A percentile compares a stretch with the other conserved stretches of the same genome.
phyloP scores from a whole-genome alignment of 2,113 vertebrate genomes.

The Heterotis niloticus region DNA sequence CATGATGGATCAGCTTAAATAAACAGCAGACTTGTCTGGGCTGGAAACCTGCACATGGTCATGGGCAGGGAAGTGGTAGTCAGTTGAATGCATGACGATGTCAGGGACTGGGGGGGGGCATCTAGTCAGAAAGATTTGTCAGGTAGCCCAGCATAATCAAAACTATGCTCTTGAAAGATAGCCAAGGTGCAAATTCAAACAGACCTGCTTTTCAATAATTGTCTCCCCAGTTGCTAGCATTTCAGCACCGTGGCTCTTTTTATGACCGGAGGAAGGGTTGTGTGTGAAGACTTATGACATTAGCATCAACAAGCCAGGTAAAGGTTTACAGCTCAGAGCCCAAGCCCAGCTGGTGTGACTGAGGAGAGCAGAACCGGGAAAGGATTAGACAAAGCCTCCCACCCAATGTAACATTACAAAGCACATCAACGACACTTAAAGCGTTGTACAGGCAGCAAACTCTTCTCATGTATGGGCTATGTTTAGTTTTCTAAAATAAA shows the following conservation, averaged over 20 bases:
- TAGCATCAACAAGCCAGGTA: too few species aligned
- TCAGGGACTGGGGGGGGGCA: too few species aligned
- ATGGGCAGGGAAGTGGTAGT: neutral
- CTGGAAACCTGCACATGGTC: neutral
- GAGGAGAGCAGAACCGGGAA: neutral
- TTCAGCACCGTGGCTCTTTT: too few species aligned
- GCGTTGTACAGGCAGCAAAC: neutral
- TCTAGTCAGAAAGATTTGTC: too few species aligned
- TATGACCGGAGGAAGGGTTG: too few species aligned
- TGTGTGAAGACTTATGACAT: too few species aligned
- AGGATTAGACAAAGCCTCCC: too few species aligned
- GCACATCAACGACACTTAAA: neutral
- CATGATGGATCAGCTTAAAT: slow-evolving; percentile 1
- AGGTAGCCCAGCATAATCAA: too few species aligned
- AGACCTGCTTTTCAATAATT: too few species aligned
- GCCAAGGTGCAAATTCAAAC: too few species aligned
- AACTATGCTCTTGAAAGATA: neutral
- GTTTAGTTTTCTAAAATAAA: neutral
- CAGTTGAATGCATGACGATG: too few species aligned
- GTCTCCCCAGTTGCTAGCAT: neutral
- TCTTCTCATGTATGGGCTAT: slow-evolving; percentile 4
- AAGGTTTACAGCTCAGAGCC: neutral
- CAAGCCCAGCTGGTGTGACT: neutral
- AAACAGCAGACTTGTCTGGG: neutral
- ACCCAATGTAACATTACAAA: neutral